Evolutionary conservation across 2,797 vertebrate genomes (phyloP).

Genomic region (Microhierax caerulescens): DNA sequence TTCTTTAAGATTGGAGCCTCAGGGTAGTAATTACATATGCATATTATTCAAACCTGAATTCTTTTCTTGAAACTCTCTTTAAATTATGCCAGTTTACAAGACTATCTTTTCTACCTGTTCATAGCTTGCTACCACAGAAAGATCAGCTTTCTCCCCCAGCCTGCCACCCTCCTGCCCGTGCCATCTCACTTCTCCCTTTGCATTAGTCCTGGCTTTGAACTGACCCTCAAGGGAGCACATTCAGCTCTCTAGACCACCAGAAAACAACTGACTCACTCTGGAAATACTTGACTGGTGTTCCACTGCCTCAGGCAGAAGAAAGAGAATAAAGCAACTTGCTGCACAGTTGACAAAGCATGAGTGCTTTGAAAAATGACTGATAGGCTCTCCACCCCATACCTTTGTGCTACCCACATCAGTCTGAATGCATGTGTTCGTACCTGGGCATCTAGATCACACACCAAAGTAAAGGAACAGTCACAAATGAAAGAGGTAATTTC

Average conservation of each 20-base stretch:
- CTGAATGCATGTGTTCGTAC: constrained; percentile 1
- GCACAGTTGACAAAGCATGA: constrained; percentile 60
- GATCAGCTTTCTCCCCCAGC: not conserved
- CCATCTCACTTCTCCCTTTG: not conserved
- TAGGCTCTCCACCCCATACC: constrained; percentile 54
- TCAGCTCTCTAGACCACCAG: not conserved
- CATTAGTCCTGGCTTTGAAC: not conserved
- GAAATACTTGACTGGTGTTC: constrained; percentile 57
- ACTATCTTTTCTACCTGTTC: not conserved
- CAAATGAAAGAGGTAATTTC: not conserved
- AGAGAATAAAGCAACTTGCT: constrained; percentile 55
- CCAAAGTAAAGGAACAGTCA: not conserved
- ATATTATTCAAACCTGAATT: constrained; percentile 25
- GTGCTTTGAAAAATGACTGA: constrained; percentile 63
- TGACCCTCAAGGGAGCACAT: not conserved
- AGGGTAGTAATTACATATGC: constrained; percentile 7
- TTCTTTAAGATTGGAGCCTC: not conserved
- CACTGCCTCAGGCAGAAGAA: constrained; percentile 45
- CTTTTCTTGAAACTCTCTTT: not conserved
- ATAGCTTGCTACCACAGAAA: not conserved
- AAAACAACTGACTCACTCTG: constrained; percentile 46
- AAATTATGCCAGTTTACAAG: not conserved
- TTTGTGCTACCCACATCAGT: constrained; percentile 66
- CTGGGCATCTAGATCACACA: constrained; percentile 28
- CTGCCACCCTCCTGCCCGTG: not conserved